Conservation (phyloP, 2,888 invertebrate genomes). For the Isoperla grammatica region DNA sequence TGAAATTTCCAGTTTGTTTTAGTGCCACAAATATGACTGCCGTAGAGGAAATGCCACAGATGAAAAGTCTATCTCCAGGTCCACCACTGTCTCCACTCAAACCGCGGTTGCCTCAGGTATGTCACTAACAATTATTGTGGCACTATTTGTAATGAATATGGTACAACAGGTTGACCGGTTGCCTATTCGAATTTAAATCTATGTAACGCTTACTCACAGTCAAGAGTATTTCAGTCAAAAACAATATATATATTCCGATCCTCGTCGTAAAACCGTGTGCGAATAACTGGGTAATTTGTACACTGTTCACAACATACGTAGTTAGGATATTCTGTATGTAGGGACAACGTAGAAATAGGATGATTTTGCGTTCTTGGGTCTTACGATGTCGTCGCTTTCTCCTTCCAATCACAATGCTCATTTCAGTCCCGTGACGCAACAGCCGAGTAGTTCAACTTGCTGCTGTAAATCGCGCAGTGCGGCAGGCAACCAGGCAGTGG, state of each 20-base stretch:
- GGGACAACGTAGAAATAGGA: too few relatives aligned
- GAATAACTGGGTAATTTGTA: not conserved
- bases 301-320: too few relatives aligned
- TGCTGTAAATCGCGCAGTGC: not conserved
- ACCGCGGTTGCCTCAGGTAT: conserved; percentile 23
- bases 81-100: conserved; percentile 25
- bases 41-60: conserved; percentile 49
- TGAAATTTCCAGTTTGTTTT: too few relatives aligned
- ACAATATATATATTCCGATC: not conserved
- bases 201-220: not conserved
- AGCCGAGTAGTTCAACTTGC: not conserved
- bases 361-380: not conserved
- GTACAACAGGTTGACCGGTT: not conserved
- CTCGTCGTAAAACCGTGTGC: not conserved
- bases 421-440: not conserved
- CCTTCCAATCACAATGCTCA: not conserved
- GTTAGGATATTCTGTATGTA: too few relatives aligned
- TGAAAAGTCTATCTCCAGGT: conserved; percentile 51
- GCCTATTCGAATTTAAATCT: too few relatives aligned
- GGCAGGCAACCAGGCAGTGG: not conserved
- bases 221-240: not conserved
- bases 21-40: conserved; percentile 37
- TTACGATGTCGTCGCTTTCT: conserved; percentile 5
- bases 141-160: conserved; percentile 22
- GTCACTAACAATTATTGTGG: conserved; percentile 6